Conservation (phyloP, 2,797 vertebrate genomes). For the Craterocephalus amniculus region DNA sequence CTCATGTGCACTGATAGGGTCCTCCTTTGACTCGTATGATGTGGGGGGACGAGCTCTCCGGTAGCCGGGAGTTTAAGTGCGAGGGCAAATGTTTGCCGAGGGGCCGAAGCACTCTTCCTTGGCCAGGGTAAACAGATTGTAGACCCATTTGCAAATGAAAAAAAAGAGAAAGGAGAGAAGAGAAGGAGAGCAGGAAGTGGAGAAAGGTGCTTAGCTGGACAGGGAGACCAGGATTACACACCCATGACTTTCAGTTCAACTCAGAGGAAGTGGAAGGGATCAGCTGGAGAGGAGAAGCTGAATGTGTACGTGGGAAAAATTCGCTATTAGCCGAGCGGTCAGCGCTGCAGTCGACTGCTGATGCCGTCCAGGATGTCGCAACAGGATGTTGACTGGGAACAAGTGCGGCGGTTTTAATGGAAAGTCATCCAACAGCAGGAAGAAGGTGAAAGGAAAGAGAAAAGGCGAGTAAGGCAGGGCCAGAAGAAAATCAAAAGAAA, state of each 20-base stretch:
- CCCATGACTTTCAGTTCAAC: slow-evolving; percentile 75
- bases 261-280: slow-evolving; percentile 73
- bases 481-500: slow-evolving; percentile 39
- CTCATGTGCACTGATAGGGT: slow-evolving; percentile 64
- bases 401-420: slow-evolving; percentile 63
- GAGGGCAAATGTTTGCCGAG: slow-evolving; percentile 85
- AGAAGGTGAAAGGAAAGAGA: slow-evolving; percentile 63
- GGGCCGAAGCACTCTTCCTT: slow-evolving; percentile 76
- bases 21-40: slow-evolving; percentile 72
- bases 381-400: slow-evolving; percentile 77
- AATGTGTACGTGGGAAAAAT: slow-evolving; percentile 75
- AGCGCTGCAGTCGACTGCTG: slow-evolving; percentile 46
- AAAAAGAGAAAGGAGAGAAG: slow-evolving; percentile 63
- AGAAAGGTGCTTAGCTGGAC: slow-evolving; percentile 81
- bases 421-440: slow-evolving; percentile 78
- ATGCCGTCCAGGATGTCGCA: slow-evolving; percentile 70
- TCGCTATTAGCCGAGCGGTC: slow-evolving; percentile 51
- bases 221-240: slow-evolving; percentile 80
- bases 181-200: slow-evolving; percentile 80
- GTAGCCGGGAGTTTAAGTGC: slow-evolving; percentile 76
- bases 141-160: slow-evolving; percentile 86
- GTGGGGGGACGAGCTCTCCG: slow-evolving; percentile 58
- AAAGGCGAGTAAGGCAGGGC: slow-evolving; percentile 45
- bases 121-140: slow-evolving; percentile 86
- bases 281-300: slow-evolving; percentile 68